Percentiles rank a stretch among this genome's conserved stretches.
phyloP scores from a whole-genome alignment of 2,113 vertebrate genomes.

The Alectura lathami region DNA sequence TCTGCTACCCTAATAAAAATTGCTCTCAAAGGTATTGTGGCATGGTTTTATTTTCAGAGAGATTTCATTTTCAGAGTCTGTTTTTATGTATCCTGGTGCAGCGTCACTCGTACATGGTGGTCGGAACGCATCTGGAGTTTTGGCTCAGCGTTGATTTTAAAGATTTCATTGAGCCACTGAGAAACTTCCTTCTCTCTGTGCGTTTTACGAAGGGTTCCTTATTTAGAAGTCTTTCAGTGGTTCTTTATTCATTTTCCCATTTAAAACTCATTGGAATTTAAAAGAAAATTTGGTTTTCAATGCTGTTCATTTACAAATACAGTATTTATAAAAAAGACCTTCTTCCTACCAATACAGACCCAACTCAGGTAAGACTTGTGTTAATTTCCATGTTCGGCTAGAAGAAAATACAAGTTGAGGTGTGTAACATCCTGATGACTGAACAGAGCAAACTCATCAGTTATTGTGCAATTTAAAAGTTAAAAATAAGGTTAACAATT shows the following conservation, averaged over 20 bases:
- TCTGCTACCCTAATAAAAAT: slow-evolving; percentile 81
- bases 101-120: accelerated
- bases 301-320: not conserved
- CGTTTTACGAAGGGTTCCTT: not conserved
- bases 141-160: not conserved
- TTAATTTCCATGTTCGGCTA: not conserved
- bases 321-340: not conserved
- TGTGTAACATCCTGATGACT: accelerated
- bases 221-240: not conserved
- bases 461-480: not conserved
- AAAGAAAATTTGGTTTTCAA: not conserved
- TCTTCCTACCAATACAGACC: accelerated
- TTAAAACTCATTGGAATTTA: not conserved
- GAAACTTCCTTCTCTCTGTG: accelerated
- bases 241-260: not conserved
- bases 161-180: not conserved
- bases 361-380: accelerated
- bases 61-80: not conserved
- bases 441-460: not conserved
- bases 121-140: not conserved
- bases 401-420: too few relatives aligned
- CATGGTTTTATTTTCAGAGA: slow-evolving; percentile 62
- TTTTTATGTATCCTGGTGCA: not conserved
- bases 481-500: not conserved
- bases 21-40: slow-evolving; percentile 70